A percentile compares a stretch with the other conserved stretches of the same genome.
These are phyloP conservation scores for Andrena flavipes DNA, from an alignment of 2,888 invertebrate species.

Conservation along the genomic window DNA sequence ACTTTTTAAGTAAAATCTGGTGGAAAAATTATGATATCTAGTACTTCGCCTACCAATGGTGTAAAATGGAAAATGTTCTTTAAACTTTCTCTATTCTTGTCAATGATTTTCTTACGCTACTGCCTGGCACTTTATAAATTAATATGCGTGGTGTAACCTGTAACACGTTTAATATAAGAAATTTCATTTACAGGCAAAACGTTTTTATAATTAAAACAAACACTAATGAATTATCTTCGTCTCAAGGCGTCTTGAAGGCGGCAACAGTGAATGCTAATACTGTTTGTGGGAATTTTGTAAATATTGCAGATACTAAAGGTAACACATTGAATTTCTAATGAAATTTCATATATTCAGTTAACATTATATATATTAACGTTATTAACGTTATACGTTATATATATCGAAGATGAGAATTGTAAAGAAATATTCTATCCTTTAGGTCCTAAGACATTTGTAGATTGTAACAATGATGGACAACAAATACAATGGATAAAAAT, in stretches of 20 bases:
- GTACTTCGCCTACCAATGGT: background rate
- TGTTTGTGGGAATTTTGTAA: conserved; percentile 73
- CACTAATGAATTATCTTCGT: conserved; percentile 73
- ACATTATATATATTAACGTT: background rate
- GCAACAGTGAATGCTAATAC: conserved; percentile 72
- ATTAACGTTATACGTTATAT: no score
- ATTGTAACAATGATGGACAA: conserved; percentile 71
- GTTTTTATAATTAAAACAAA: conserved; percentile 82
- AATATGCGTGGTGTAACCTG: background rate
- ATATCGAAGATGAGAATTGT: background rate
- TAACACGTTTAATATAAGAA: conserved; percentile 11
- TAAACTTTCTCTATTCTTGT: conserved; percentile 1
- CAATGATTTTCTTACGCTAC: background rate
- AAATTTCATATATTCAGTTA: background rate
- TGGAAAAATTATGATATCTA: background rate
- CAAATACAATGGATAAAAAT: conserved; percentile 80
- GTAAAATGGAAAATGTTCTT: background rate
- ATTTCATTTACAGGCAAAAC: conserved; percentile 78
- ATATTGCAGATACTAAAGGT: conserved; percentile 75
- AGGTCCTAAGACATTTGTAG: conserved; percentile 65
- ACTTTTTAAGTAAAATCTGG: background rate
- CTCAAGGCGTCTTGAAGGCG: conserved; percentile 69
- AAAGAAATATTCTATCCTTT: conserved; percentile 7
- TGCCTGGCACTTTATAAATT: background rate
- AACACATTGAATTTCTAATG: conserved; percentile 41